These are phyloP conservation scores for Osmerus mordax DNA, from an alignment of 2,113 vertebrate genomes.

Conservation along the genomic window DNA sequence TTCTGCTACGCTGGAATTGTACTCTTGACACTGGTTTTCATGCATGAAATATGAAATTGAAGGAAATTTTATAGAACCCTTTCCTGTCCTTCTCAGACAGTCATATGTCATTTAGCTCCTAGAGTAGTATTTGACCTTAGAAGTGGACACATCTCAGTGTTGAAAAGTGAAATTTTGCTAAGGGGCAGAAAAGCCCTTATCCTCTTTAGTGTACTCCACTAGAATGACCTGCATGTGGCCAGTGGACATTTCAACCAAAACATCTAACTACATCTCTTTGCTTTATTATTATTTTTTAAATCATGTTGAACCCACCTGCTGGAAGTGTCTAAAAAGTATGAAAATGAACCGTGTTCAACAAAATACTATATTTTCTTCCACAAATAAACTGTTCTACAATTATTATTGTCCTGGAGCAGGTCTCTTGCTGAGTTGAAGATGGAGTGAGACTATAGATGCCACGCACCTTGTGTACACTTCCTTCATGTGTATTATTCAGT, in stretches of 20 bases:
- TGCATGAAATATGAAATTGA: constrained; percentile 34
- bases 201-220: constrained; percentile 3
- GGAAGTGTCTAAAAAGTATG: not conserved
- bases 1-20: constrained; percentile 20
- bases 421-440: constrained; percentile 18
- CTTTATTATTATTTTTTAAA: not conserved
- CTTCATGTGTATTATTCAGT: constrained; percentile 27
- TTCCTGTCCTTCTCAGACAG: constrained; percentile 28
- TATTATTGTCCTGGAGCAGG: not conserved
- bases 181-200: constrained; percentile 27
- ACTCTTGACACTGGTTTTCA: constrained; percentile 35
- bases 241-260: constrained; percentile 33
- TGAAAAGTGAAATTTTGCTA: constrained; percentile 43
- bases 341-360: no score
- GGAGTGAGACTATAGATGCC: constrained; percentile 1
- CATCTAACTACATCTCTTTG: not conserved
- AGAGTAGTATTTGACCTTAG: constrained; percentile 39
- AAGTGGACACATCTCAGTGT: constrained; percentile 31
- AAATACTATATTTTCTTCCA: no score
- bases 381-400: no score
- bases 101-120: constrained; percentile 24
- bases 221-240: constrained; percentile 28
- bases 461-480: constrained; percentile 11
- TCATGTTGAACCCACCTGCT: constrained; percentile 1
- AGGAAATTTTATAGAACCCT: constrained; percentile 25